Base-by-base conservation (phyloP, 2,113 vertebrate genomes). In the Platichthys flesus region DNA sequence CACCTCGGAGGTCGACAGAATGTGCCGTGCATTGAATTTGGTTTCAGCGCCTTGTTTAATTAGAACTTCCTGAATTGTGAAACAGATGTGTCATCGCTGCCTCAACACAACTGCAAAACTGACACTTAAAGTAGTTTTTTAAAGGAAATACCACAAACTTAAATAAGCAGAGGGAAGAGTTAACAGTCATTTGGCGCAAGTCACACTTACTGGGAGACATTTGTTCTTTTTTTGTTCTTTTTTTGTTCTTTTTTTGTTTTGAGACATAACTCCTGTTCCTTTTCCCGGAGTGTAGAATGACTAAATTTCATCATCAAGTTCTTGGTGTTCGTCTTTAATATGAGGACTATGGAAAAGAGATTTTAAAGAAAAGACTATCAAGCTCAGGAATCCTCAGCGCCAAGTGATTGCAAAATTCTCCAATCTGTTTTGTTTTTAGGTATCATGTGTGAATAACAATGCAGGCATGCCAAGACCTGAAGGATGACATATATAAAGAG, bases 361-460 rank as follows among this genome's bases (percentile, higher is more conserved):
- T 37, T 31, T 31, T 7, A 31, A 9, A 37, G 9, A 66, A 45
- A 49, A 69, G 63, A n/a, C 24, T 24, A 57, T 40, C 63, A 52
- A 71, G 37, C 37, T 75, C 61, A 69, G 42, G 26, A 45, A 76
- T 74, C 20, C 20, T 75, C 23, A 14, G 5, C 12, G 35, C 72
- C 67, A 85, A 70, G 60, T 15, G 52, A 69, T 85, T 88, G 76
- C 90, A 79, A 80, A 87, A 89, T 77, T 68, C 35, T 73, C 24
- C 16, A 40, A 66, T 67, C 62, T 65, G 26, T 63, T 79, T 85
- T 65, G 62, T 71, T 76, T 82, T 54, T 9, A 66, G 20, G 24
- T 84, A 61, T 64, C 52, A 52, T 10, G 26, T 69, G 40, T 74
- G 67, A 85, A 88, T 89, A 91, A 92, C 83, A 91, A 84, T 24